A percentile compares a stretch with the other conserved stretches of the same genome.
Evolutionary conservation across 2,888 invertebrate species (phyloP).

Genomic region (Pseudanteris insignis): DNA sequence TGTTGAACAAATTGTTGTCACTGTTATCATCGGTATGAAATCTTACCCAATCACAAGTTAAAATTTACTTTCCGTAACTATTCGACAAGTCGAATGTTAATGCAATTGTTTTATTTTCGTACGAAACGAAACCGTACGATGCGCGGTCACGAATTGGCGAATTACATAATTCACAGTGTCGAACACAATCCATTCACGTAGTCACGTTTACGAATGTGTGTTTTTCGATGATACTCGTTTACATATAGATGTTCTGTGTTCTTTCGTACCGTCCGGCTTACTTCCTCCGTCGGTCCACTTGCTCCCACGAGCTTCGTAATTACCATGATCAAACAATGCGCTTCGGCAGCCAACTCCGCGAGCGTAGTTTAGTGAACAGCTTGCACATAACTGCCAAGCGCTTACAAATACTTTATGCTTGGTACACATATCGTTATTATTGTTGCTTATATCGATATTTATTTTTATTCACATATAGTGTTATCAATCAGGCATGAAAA

Average conservation of each 20-base stretch:
- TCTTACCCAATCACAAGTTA: no score
- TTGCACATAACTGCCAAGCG: constrained; percentile 16
- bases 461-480: constrained; percentile 6
- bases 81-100: no score
- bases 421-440: constrained; percentile 18
- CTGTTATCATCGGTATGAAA: no score
- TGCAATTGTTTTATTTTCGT: no score
- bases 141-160: constrained; percentile 15
- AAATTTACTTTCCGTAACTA: no score
- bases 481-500: constrained; percentile 6
- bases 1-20: no score
- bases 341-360: constrained; percentile 45
- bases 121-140: neutral
- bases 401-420: constrained; percentile 20
- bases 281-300: constrained; percentile 44
- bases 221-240: constrained; percentile 31
- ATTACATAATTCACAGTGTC: constrained; percentile 33
- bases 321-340: constrained; percentile 61
- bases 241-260: constrained; percentile 42
- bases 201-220: constrained; percentile 20
- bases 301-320: constrained; percentile 52
- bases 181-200: constrained; percentile 26
- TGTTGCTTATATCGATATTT: constrained; percentile 15
- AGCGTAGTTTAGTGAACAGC: constrained; percentile 32
- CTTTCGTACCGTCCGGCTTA: constrained; percentile 42